These are phyloP conservation scores for Saxidomus purpurata DNA, from an alignment of 1,140 invertebrate genomes.

Conservation along the genomic window DNA sequence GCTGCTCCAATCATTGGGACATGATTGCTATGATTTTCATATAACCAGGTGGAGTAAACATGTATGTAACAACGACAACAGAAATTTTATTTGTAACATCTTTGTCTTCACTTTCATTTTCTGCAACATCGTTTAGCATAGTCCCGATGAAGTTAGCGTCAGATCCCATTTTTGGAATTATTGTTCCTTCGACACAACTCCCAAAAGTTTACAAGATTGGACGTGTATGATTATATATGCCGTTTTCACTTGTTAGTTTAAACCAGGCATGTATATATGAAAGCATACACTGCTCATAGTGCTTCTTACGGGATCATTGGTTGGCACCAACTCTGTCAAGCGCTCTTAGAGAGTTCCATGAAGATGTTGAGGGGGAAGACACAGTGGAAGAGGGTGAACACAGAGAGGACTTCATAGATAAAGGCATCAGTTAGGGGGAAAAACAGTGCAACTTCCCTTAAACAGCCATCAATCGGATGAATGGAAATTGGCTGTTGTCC, in stretches of 20 bases:
- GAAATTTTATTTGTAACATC: background rate
- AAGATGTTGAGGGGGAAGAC: no score
- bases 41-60: conserved; percentile 11
- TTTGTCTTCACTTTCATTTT: background rate
- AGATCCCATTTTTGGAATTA: background rate
- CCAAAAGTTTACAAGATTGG: background rate
- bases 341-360: background rate
- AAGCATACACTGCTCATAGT: background rate
- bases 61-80: background rate
- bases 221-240: background rate
- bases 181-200: conserved; percentile 34
- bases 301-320: background rate
- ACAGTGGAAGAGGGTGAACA: no score
- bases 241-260: background rate
- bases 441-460: no score
- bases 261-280: background rate
- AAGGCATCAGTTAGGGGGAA: no score
- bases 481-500: no score
- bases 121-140: background rate
- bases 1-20: no score
- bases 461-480: no score
- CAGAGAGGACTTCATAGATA: no score
- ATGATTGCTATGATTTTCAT: background rate
- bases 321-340: background rate
- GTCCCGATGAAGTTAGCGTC: background rate